A percentile compares a stretch with the other conserved stretches of the same genome.
Evolutionary conservation across 2,113 vertebrate genomes (phyloP).

Genomic region (Terrapene triunguis): DNA sequence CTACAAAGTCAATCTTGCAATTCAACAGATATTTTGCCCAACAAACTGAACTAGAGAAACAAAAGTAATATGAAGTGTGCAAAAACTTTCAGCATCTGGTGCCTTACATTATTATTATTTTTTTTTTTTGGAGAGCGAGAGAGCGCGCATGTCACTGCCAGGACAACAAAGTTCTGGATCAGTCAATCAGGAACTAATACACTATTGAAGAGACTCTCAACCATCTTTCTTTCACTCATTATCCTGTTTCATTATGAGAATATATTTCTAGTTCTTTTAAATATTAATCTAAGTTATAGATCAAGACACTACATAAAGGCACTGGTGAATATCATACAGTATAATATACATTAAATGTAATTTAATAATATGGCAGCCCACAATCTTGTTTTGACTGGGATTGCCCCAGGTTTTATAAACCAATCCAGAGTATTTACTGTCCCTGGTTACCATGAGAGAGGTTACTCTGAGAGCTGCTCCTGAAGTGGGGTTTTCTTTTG

Average conservation of each 20-base stretch:
- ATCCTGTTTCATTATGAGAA: background rate
- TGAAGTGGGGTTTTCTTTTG: background rate
- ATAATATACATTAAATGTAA: background rate
- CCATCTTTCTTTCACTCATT: background rate
- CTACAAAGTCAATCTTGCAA: background rate
- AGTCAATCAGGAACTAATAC: background rate
- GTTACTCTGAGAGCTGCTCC: background rate
- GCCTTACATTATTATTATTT: background rate
- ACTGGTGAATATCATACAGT: rapidly evolving
- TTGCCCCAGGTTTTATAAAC: background rate
- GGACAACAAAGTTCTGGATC: background rate
- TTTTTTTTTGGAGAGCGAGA: background rate
- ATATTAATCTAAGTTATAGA: background rate
- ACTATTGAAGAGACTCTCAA: background rate
- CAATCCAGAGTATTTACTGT: background rate
- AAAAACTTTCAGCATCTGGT: background rate
- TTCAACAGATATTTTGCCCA: background rate
- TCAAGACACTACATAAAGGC: background rate
- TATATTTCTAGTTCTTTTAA: background rate
- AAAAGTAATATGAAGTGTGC: background rate
- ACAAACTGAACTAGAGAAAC: background rate
- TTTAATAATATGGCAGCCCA: background rate
- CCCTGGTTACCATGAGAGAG: rapidly evolving
- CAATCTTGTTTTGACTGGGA: background rate
- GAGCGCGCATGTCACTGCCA: too few species aligned